Conservation (phyloP, 2,888 invertebrate species). For the Aleiodes testaceus region DNA sequence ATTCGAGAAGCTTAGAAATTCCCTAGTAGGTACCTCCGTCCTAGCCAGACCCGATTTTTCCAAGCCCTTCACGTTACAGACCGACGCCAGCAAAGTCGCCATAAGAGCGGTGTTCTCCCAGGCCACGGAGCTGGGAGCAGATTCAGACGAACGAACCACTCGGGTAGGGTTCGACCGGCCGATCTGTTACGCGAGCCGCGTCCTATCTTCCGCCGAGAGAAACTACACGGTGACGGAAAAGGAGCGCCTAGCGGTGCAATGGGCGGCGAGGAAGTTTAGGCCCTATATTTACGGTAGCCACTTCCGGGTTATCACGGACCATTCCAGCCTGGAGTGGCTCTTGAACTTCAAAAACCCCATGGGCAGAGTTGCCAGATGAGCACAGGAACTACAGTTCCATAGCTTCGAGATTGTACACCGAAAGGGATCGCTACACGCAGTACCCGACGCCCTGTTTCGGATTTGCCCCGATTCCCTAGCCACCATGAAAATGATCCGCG, state of each 20-base stretch:
- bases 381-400: not conserved
- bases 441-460: not conserved
- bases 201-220: not conserved
- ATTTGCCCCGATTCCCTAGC: not conserved
- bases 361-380: not conserved
- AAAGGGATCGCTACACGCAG: not conserved
- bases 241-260: not conserved
- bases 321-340: not conserved
- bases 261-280: not conserved
- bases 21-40: constrained; percentile 30
- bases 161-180: not conserved
- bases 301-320: not conserved
- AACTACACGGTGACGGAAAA: not conserved
- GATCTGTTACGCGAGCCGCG: not conserved
- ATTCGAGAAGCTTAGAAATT: constrained; percentile 16
- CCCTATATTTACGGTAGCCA: not conserved
- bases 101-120: too few species aligned
- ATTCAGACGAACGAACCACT: too few species aligned
- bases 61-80: constrained; percentile 30
- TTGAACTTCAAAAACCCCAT: not conserved
- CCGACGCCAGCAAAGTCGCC: constrained; percentile 29
- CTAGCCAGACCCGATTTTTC: constrained; percentile 36
- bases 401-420: not conserved
- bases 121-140: too few species aligned
- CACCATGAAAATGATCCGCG: not conserved